Percentiles rank a stretch among this genome's conserved stretches.
Conservation (phyloP, 2,113 vertebrate genomes). For the Vulpes lagopus region DNA sequence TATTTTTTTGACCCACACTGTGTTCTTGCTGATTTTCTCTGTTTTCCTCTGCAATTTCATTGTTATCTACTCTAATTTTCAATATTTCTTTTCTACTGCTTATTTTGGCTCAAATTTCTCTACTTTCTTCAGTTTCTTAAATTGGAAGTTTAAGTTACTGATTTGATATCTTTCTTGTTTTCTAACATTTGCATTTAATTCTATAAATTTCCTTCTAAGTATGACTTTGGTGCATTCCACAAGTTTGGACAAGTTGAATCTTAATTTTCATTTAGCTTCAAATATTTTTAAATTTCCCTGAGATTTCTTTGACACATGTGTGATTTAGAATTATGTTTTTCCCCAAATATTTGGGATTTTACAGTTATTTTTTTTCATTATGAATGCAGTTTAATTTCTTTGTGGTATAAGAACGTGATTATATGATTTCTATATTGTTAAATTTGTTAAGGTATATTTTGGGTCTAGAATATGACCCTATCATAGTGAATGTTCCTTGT, state of each 20-base stretch:
- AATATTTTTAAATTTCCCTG: not conserved
- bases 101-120: not conserved
- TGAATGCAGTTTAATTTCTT: not conserved
- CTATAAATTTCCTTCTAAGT: not conserved
- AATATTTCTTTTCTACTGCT: not conserved
- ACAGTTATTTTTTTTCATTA: not conserved
- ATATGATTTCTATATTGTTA: not conserved
- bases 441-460: not conserved
- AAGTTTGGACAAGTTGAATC: not conserved
- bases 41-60: not conserved
- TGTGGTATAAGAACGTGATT: not conserved
- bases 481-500: not conserved
- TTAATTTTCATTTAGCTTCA: not conserved
- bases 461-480: not conserved
- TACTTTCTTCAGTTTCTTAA: not conserved
- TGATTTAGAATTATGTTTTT: not conserved
- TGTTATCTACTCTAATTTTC: not conserved
- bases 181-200: not conserved
- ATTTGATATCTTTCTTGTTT: not conserved
- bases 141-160: not conserved
- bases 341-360: not conserved
- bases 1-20: not conserved
- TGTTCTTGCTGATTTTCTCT: not conserved
- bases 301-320: not conserved
- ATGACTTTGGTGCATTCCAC: not conserved